These are phyloP conservation scores for Oreotrochilus melanogaster DNA, from an alignment of 2,113 vertebrate genomes.

Conservation along the genomic window DNA sequence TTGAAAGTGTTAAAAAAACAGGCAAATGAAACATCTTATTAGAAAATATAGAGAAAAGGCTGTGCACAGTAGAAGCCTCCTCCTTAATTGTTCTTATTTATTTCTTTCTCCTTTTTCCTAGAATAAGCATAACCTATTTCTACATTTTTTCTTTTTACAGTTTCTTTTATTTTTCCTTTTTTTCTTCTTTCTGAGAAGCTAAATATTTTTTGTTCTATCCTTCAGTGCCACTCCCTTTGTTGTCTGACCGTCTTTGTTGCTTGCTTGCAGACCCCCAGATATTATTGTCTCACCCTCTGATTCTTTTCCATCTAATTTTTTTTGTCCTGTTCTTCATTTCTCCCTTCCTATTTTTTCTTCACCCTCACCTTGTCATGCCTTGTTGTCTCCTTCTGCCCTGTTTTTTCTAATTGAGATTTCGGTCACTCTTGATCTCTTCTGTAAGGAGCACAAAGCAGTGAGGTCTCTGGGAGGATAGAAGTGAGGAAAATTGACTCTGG, in stretches of 20 bases:
- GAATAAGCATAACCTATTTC: neutral
- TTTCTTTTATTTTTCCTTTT: neutral
- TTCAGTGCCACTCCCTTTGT: neutral
- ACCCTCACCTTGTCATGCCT: neutral
- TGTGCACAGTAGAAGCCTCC: neutral
- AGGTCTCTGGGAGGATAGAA: slow-evolving; percentile 1
- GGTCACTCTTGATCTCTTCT: slow-evolving; percentile 15
- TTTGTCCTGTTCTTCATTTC: neutral
- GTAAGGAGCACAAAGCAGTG: neutral
- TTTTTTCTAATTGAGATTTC: slow-evolving; percentile 33
- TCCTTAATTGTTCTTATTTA: neutral
- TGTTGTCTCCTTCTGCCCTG: neutral
- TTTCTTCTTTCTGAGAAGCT: neutral
- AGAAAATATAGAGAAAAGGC: neutral
- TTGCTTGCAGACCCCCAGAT: neutral
- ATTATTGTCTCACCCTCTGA: neutral
- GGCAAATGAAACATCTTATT: neutral
- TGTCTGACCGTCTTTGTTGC: neutral
- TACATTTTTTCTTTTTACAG: neutral
- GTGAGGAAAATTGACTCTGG: neutral
- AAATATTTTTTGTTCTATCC: neutral
- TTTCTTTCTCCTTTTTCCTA: neutral
- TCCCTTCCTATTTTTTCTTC: neutral
- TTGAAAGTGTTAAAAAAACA: neutral
- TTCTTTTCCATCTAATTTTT: neutral